A percentile compares a stretch with the other conserved stretches of the same genome.
These are phyloP conservation scores for Dasysyrphus tricinctus DNA, from an alignment of 2,888 invertebrate genomes.

Conservation along the genomic window DNA sequence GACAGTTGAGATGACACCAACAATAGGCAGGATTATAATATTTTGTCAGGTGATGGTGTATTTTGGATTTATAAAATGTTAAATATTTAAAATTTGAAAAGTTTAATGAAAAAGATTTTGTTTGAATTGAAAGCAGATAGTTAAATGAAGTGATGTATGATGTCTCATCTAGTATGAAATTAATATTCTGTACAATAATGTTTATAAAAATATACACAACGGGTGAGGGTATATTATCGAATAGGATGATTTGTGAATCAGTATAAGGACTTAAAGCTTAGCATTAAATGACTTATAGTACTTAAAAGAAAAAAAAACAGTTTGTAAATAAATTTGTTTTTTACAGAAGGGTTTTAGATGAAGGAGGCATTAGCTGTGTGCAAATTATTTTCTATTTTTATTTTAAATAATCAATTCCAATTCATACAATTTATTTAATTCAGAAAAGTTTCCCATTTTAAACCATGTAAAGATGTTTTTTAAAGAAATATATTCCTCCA, in stretches of 20 bases:
- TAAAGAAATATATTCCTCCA: too few relatives aligned
- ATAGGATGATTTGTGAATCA: not conserved
- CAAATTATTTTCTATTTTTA: too few relatives aligned
- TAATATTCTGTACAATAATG: not conserved
- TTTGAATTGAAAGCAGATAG: not conserved
- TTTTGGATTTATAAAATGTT: slow-evolving; percentile 1
- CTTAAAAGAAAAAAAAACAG: not conserved
- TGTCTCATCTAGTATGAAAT: slow-evolving; percentile 9
- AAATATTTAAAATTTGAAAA: slow-evolving; percentile 2
- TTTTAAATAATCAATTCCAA: too few relatives aligned
- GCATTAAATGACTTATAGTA: too few relatives aligned
- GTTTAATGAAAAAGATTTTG: not conserved
- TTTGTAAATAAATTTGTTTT: not conserved
- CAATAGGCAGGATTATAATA: slow-evolving; percentile 12
- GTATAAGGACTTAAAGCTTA: not conserved
- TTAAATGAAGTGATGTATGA: slow-evolving; percentile 20
- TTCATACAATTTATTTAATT: too few relatives aligned
- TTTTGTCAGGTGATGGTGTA: slow-evolving; percentile 2
- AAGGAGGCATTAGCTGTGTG: not conserved
- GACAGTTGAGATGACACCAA: slow-evolving; percentile 57
- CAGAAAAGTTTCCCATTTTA: too few relatives aligned
- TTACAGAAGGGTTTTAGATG: not conserved
- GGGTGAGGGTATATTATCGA: not conserved
- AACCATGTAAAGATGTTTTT: too few relatives aligned
- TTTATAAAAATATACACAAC: not conserved